phyloP scores from a whole-genome alignment of 1,140 invertebrate genomes.

The Platyscapa corneri region DNA sequence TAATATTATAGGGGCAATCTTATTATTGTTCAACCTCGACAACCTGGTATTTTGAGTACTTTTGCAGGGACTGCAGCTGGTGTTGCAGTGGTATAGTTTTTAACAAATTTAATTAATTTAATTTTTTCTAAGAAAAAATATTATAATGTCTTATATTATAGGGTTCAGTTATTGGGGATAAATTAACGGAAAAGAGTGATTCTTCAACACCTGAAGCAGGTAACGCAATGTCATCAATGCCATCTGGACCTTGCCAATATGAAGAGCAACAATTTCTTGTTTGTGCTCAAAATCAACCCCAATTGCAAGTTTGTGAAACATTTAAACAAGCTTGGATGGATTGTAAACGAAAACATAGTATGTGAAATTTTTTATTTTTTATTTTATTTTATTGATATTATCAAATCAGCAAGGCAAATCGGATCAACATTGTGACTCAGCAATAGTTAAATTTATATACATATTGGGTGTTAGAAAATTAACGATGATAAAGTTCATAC shows the following conservation, averaged over 20 bases:
- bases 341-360: conserved; percentile 55
- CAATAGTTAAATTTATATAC: no score
- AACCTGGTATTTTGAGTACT: conserved; percentile 50
- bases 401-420: conserved; percentile 44
- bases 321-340: conserved; percentile 49
- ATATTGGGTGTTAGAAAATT: no score
- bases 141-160: conserved; percentile 44
- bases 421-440: conserved; percentile 28
- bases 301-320: conserved; percentile 50
- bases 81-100: conserved; percentile 52
- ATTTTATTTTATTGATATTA: conserved; percentile 15
- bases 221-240: neutral
- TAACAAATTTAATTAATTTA: conserved; percentile 20
- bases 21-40: conserved; percentile 48
- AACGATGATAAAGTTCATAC: no score
- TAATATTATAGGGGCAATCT: conserved; percentile 47
- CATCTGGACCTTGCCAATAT: conserved; percentile 41
- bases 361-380: neutral
- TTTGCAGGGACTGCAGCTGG: conserved; percentile 56
- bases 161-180: conserved; percentile 46
- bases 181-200: conserved; percentile 50
- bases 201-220: neutral
- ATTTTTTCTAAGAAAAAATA: conserved; percentile 6
- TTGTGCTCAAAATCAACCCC: conserved; percentile 47
- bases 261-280: conserved; percentile 52